Conservation (phyloP, 2,888 invertebrate genomes). For the Cistogaster globosa region DNA sequence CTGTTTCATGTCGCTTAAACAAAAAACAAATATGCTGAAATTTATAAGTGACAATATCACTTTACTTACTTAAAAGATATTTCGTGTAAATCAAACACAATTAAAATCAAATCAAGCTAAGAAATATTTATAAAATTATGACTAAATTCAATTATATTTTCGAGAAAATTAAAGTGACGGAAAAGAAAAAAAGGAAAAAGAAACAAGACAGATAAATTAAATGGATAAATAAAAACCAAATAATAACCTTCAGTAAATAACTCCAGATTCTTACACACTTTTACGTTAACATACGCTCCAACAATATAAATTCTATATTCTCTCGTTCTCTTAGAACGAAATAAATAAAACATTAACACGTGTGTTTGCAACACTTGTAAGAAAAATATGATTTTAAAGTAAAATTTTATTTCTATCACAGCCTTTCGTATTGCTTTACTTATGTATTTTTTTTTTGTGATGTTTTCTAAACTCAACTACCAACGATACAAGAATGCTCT, state of each 20-base stretch:
- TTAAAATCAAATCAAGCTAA: slow-evolving; percentile 26
- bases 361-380: slow-evolving; percentile 28
- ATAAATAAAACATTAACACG: slow-evolving; percentile 8
- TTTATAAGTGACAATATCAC: slow-evolving; percentile 21
- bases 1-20: no score
- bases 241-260: slow-evolving; percentile 46
- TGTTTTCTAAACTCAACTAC: background rate
- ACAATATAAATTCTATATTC: slow-evolving; percentile 1
- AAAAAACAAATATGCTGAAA: no score
- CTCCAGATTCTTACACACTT: slow-evolving; percentile 17
- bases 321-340: background rate
- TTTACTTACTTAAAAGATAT: slow-evolving; percentile 20
- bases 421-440: slow-evolving; percentile 8
- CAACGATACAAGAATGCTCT: background rate
- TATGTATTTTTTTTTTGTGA: background rate
- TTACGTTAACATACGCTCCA: background rate
- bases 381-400: slow-evolving; percentile 53
- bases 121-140: slow-evolving; percentile 41
- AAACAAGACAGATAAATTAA: slow-evolving; percentile 20
- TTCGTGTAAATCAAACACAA: slow-evolving; percentile 17
- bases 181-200: background rate
- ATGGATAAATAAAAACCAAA: slow-evolving; percentile 34
- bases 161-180: background rate
- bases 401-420: slow-evolving; percentile 46
- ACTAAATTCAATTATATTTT: slow-evolving; percentile 29